These are phyloP conservation scores for Eurystomus glaucurus DNA, from an alignment of 2,797 vertebrate species.

Conservation along the genomic window DNA sequence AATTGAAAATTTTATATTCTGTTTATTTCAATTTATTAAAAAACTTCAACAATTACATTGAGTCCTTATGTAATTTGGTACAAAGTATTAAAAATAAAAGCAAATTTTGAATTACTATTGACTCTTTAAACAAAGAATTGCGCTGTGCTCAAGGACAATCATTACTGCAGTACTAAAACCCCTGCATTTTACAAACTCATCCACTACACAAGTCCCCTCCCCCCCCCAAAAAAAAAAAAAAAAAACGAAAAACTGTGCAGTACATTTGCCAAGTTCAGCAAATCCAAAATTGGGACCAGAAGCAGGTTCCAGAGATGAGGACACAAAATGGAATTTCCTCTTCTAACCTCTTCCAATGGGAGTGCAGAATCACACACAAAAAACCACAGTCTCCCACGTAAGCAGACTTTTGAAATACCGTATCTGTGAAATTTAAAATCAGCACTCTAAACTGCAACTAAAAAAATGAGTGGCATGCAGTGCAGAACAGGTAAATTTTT, in stretches of 20 bases:
- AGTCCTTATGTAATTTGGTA: not conserved
- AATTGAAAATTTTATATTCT: not conserved
- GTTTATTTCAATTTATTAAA: not conserved
- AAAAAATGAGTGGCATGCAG: not conserved
- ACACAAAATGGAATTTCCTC: not conserved
- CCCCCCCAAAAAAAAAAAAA: no score
- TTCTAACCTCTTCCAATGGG: not conserved
- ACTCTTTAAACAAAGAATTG: not conserved
- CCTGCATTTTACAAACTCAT: not conserved
- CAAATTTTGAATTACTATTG: not conserved
- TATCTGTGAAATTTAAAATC: not conserved
- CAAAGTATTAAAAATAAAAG: not conserved
- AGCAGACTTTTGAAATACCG: not conserved
- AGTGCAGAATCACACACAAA: not conserved
- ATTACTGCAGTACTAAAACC: not conserved
- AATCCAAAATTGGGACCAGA: no score
- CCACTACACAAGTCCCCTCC: not conserved
- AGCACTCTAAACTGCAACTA: not conserved
- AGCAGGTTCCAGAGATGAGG: no score
- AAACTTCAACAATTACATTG: not conserved
- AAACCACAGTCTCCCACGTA: rapidly evolving
- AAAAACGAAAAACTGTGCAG: no score
- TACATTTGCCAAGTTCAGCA: no score
- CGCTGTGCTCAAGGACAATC: not conserved
- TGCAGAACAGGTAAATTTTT: not conserved